These are phyloP conservation scores for Labeo calbasu DNA, from an alignment of 2,797 vertebrate species.

Conservation along the genomic window DNA sequence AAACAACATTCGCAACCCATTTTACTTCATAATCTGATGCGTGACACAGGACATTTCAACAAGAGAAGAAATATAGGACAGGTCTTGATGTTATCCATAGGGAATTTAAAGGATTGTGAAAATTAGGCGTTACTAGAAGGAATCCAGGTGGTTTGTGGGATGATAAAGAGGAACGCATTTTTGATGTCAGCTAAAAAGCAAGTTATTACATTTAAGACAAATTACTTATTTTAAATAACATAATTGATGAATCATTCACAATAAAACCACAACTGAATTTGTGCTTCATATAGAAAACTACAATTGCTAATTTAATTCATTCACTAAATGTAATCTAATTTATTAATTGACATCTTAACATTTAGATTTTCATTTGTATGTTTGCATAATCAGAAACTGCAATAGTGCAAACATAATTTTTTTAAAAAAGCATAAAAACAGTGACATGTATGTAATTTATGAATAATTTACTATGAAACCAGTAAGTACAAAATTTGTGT, in stretches of 20 bases:
- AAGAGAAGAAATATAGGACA: background rate
- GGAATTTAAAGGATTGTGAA: background rate
- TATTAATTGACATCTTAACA: background rate
- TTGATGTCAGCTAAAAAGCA: background rate
- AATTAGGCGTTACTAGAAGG: background rate
- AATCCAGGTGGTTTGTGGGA: background rate
- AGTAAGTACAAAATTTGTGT: too few species aligned
- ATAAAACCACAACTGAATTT: background rate
- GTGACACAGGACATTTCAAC: background rate
- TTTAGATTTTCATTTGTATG: too few species aligned
- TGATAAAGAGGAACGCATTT: background rate
- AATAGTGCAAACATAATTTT: too few species aligned
- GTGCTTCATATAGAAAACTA: background rate
- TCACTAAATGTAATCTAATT: background rate
- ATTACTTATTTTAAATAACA: background rate
- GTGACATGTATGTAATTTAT: too few species aligned
- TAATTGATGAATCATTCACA: background rate
- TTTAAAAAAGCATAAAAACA: too few species aligned
- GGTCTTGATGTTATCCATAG: background rate
- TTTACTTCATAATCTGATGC: slow-evolving; percentile 7
- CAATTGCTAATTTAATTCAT: background rate
- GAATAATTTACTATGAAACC: too few species aligned
- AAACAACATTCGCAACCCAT: background rate
- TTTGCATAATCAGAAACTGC: too few species aligned
- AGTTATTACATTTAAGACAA: background rate